phyloP scores from a whole-genome alignment of 2,888 invertebrate species.

The Nudaria mundana region DNA sequence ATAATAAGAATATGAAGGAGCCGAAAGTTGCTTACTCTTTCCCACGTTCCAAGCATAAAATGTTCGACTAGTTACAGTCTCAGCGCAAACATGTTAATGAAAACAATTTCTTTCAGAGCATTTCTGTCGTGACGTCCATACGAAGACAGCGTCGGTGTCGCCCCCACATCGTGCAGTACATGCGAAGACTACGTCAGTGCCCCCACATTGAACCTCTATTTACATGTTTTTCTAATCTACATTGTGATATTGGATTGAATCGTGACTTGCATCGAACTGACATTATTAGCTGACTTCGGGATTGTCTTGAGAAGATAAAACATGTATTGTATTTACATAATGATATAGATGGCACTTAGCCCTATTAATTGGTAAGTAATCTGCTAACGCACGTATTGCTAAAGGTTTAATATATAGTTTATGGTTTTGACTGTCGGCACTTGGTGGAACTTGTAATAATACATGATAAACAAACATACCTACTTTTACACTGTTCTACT shows the following conservation, averaged over 20 bases:
- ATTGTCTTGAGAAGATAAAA: conserved; percentile 55
- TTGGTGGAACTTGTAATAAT: too few species aligned
- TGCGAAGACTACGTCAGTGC: conserved; percentile 26
- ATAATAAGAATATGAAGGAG: conserved; percentile 28
- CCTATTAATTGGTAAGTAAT: conserved; percentile 34
- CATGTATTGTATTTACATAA: conserved; percentile 56
- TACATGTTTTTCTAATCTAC: conserved; percentile 69
- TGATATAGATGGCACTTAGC: too few species aligned
- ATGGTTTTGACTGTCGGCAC: too few species aligned
- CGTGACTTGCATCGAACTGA: conserved; percentile 68
- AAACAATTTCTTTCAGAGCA: conserved; percentile 24
- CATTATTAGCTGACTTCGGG: conserved; percentile 45
- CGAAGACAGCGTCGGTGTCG: conserved; percentile 28
- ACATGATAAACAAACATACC: too few species aligned
- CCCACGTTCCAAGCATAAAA: conserved; percentile 21
- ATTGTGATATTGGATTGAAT: conserved; percentile 57
- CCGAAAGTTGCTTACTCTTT: conserved; percentile 14
- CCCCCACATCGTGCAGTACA: conserved; percentile 31
- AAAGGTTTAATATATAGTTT: too few species aligned
- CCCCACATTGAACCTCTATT: conserved; percentile 43
- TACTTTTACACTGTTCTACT: too few species aligned
- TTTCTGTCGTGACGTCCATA: conserved; percentile 22
- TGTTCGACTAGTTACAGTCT: conserved; percentile 11
- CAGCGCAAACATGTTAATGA: conserved; percentile 26
- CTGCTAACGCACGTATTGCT: conserved; percentile 29